Percentiles rank a stretch among this genome's conserved stretches.
These are phyloP conservation scores for Sycophila texana DNA, from an alignment of 2,888 invertebrate species.

Conservation along the genomic window DNA sequence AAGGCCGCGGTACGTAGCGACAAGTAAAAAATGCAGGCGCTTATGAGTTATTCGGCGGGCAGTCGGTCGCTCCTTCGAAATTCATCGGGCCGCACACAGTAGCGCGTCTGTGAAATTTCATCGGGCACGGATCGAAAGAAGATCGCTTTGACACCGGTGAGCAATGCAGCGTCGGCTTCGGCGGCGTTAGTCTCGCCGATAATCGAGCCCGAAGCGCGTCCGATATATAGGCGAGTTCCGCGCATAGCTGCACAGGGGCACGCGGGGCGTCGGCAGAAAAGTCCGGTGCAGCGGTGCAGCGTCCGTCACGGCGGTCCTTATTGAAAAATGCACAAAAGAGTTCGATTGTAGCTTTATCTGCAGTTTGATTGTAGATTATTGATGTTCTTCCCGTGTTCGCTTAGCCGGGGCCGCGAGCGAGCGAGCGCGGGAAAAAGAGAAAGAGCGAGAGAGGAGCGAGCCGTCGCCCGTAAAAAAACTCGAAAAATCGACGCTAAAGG, in stretches of 20 bases:
- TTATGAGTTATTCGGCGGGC: conserved; percentile 31
- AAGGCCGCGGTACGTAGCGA: neutral
- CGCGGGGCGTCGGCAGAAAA: conserved; percentile 37
- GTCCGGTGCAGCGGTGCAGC: conserved; percentile 52
- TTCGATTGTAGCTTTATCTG: conserved; percentile 74
- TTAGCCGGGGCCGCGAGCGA: conserved; percentile 66
- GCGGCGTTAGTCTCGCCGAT: conserved; percentile 36
- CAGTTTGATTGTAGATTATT: conserved; percentile 76
- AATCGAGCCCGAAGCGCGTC: conserved; percentile 39
- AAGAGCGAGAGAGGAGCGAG: conserved; percentile 63
- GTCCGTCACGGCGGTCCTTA: conserved; percentile 71
- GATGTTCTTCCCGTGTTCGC: conserved; percentile 74
- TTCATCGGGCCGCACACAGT: no score
- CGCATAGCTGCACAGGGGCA: neutral
- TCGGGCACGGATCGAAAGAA: conserved; percentile 18
- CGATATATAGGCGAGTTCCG: neutral
- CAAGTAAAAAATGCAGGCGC: conserved; percentile 5
- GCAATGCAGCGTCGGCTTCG: neutral
- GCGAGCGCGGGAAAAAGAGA: conserved; percentile 57
- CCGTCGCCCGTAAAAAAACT: conserved; percentile 73
- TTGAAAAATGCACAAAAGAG: conserved; percentile 74
- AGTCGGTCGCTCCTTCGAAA: neutral
- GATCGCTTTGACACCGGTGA: conserved; percentile 52
- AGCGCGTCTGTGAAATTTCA: conserved; percentile 38
- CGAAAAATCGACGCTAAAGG: conserved; percentile 74